Percentiles rank a stretch among this genome's conserved stretches.
phyloP scores from a whole-genome alignment of 2,888 invertebrate species.

The Drosophila sordidula region DNA sequence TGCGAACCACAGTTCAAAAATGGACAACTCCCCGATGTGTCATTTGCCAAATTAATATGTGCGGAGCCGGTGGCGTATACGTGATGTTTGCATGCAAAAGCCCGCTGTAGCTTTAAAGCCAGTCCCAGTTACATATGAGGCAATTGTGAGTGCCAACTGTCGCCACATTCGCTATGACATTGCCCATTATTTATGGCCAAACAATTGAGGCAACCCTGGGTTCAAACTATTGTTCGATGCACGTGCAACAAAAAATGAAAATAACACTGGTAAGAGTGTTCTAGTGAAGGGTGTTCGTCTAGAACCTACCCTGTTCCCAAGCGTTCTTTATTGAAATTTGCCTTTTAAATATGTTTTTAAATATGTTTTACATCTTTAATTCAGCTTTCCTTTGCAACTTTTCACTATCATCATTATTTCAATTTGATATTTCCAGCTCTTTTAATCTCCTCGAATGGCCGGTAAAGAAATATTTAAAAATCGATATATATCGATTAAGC shows the following conservation, averaged over 20 bases:
- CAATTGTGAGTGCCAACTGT: constrained; percentile 62
- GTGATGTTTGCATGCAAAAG: constrained; percentile 53
- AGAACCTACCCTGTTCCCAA: neutral
- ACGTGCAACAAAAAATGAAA: constrained; percentile 46
- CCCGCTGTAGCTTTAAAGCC: constrained; percentile 31
- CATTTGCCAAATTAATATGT: constrained; percentile 58
- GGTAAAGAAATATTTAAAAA: too few species aligned
- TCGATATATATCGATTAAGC: too few species aligned
- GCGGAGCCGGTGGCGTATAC: constrained; percentile 45
- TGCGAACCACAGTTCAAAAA: constrained; percentile 56
- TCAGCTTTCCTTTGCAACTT: too few species aligned
- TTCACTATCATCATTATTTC: too few species aligned
- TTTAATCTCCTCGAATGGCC: too few species aligned
- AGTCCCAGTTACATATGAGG: constrained; percentile 23
- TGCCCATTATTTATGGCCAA: constrained; percentile 72
- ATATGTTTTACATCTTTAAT: too few species aligned
- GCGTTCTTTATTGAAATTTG: neutral
- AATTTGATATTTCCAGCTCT: too few species aligned
- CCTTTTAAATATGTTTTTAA: neutral
- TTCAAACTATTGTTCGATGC: constrained; percentile 67
- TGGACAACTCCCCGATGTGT: constrained; percentile 61
- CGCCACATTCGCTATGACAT: constrained; percentile 58
- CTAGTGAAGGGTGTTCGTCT: neutral
- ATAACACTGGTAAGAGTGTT: neutral
- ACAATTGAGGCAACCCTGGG: constrained; percentile 66